phyloP scores from a whole-genome alignment of 2,888 invertebrate species.

The Diplazon laetatorius region DNA sequence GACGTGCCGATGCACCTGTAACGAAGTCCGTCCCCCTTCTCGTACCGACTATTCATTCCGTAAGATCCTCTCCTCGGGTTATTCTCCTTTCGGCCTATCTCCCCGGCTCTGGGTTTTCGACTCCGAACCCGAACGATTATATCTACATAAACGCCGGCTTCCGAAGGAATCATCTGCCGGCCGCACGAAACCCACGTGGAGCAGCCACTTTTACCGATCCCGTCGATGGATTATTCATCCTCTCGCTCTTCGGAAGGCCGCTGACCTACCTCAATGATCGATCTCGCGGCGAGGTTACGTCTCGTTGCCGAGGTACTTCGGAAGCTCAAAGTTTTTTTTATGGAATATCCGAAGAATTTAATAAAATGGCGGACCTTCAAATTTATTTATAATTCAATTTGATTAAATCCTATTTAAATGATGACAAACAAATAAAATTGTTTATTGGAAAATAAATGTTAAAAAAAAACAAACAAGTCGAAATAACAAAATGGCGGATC shows the following conservation, averaged over 20 bases:
- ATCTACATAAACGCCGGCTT: slow-evolving; percentile 63
- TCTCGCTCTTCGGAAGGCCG: slow-evolving; percentile 1
- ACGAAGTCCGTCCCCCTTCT: slow-evolving; percentile 43
- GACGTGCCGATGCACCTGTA: slow-evolving; percentile 61
- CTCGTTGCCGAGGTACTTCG: not conserved
- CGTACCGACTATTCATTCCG: slow-evolving; percentile 52
- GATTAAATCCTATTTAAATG: not conserved
- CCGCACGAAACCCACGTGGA: slow-evolving; percentile 23
- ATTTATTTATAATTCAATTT: not conserved
- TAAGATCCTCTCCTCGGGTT: slow-evolving; percentile 42
- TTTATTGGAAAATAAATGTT: too few species aligned
- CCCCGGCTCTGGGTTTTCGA: slow-evolving; percentile 38
- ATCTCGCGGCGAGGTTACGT: not conserved
- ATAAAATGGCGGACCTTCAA: too few species aligned
- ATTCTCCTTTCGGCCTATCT: slow-evolving; percentile 14
- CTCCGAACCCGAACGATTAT: slow-evolving; percentile 57
- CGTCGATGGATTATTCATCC: slow-evolving; percentile 52
- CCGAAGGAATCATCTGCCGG: slow-evolving; percentile 60
- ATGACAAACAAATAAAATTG: too few species aligned
- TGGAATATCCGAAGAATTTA: too few species aligned
- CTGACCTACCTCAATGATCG: slow-evolving; percentile 20
- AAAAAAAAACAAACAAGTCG: too few species aligned
- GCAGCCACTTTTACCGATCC: slow-evolving; percentile 31
- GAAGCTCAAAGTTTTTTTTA: too few species aligned
- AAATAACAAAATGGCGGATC: too few species aligned